Evolutionary conservation across 2,797 vertebrate species (phyloP).

Genomic region (Clarias platycephalus): DNA sequence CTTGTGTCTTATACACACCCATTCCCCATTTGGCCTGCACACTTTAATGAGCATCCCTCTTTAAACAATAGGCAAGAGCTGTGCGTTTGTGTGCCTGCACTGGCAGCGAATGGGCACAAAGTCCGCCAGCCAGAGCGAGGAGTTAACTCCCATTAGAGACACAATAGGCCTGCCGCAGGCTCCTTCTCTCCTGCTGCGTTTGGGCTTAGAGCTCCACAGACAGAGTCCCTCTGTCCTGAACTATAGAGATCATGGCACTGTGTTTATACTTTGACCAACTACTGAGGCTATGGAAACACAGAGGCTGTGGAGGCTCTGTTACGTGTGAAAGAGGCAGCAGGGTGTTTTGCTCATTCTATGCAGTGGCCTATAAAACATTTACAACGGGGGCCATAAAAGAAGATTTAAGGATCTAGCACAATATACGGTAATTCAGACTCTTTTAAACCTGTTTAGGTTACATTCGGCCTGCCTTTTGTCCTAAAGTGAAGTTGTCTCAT

Average conservation of each 20-base stretch:
- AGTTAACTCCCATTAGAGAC: conserved; percentile 63
- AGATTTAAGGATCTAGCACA: conserved; percentile 47
- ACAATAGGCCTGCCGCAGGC: conserved; percentile 56
- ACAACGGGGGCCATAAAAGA: conserved; percentile 43
- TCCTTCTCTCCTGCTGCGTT: conserved; percentile 43
- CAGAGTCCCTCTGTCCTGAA: conserved; percentile 36
- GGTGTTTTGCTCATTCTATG: conserved; percentile 44
- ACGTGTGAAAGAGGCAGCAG: conserved; percentile 45
- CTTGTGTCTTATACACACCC: conserved; percentile 52
- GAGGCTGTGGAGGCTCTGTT: conserved; percentile 32
- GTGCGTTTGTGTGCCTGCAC: conserved; percentile 42
- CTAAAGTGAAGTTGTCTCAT: conserved; percentile 22
- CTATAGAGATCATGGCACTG: conserved; percentile 38
- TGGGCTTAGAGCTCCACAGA: conserved; percentile 45
- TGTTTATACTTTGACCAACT: conserved; percentile 36
- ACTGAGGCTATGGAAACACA: conserved; percentile 41
- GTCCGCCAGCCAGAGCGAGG: conserved; percentile 46
- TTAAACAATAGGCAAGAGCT: conserved; percentile 57
- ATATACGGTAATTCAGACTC: conserved; percentile 43
- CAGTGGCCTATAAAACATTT: conserved; percentile 47
- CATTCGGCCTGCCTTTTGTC: conserved; percentile 35
- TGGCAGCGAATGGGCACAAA: conserved; percentile 50
- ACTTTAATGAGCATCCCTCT: conserved; percentile 53
- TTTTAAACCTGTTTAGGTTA: conserved; percentile 37
- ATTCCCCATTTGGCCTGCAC: conserved; percentile 50